Conservation (phyloP, 2,888 invertebrate species). For the Pterostichus niger region DNA sequence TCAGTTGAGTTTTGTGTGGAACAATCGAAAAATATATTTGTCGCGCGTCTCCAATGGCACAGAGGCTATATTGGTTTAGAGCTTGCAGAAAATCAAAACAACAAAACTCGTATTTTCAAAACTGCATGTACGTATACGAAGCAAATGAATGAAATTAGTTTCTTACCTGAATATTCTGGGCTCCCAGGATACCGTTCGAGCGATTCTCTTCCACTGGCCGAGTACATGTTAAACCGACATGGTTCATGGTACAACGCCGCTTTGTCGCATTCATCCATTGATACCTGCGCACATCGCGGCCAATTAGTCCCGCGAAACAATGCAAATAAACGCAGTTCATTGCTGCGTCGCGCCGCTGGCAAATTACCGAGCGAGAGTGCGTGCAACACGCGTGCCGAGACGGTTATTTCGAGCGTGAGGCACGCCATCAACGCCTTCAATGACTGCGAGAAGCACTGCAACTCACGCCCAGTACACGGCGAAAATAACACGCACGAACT, state of each 20-base stretch:
- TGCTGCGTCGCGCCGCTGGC: conserved; percentile 9
- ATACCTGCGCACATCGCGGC: conserved; percentile 57
- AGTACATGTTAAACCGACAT: conserved; percentile 69
- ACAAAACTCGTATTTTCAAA: too few relatives aligned
- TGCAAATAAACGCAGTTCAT: conserved; percentile 7
- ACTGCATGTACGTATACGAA: too few relatives aligned
- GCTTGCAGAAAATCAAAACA: too few relatives aligned
- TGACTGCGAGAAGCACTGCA: too few relatives aligned
- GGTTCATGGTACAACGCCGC: conserved; percentile 75
- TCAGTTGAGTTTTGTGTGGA: too few relatives aligned
- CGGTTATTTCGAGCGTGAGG: conserved; percentile 12
- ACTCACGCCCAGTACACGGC: neutral
- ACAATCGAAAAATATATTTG: too few relatives aligned
- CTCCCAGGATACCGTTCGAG: conserved; percentile 71
- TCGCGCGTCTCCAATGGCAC: too few relatives aligned
- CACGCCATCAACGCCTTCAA: neutral
- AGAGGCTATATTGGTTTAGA: too few relatives aligned
- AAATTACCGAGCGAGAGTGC: conserved; percentile 20
- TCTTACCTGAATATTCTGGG: conserved; percentile 73
- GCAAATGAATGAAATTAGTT: neutral
- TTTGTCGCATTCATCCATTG: conserved; percentile 73
- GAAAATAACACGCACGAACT: conserved; percentile 67
- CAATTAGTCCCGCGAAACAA: conserved; percentile 61
- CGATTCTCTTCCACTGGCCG: conserved; percentile 50
- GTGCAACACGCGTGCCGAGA: conserved; percentile 3